phyloP scores from a whole-genome alignment of 2,888 invertebrate genomes.

The Andrena trimmerana region DNA sequence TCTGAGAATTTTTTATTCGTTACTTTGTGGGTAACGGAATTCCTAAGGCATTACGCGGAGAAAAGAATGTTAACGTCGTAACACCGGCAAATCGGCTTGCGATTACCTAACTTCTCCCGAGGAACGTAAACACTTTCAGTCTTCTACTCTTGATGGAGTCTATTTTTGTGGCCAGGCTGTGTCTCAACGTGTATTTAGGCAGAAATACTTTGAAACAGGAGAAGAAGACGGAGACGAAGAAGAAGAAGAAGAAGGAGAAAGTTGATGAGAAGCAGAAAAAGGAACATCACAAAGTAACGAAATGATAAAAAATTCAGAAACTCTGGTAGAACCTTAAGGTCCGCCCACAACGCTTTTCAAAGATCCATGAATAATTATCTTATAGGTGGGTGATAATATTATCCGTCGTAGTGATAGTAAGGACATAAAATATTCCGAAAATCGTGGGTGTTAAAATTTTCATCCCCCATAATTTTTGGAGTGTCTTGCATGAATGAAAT shows the following conservation, averaged over 20 bases:
- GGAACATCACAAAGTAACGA: background rate
- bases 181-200: conserved; percentile 5
- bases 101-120: conserved; percentile 36
- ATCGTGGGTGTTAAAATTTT: background rate
- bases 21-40: background rate
- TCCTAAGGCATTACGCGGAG: background rate
- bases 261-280: background rate
- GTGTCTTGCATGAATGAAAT: background rate
- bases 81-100: conserved; percentile 11
- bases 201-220: conserved; percentile 10
- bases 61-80: conserved; percentile 5
- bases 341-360: background rate
- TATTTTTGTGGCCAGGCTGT: conserved; percentile 53
- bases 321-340: background rate
- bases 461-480: no score
- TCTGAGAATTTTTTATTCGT: background rate
- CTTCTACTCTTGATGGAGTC: conserved; percentile 37
- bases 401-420: background rate
- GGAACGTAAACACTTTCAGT: conserved; percentile 50
- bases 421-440: background rate
- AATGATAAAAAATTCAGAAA: background rate
- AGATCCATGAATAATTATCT: conserved; percentile 6
- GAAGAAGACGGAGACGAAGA: background rate
- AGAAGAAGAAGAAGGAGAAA: background rate
- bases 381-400: background rate